Conservation (phyloP, 2,888 invertebrate genomes). For the Stratiomys singularior region DNA sequence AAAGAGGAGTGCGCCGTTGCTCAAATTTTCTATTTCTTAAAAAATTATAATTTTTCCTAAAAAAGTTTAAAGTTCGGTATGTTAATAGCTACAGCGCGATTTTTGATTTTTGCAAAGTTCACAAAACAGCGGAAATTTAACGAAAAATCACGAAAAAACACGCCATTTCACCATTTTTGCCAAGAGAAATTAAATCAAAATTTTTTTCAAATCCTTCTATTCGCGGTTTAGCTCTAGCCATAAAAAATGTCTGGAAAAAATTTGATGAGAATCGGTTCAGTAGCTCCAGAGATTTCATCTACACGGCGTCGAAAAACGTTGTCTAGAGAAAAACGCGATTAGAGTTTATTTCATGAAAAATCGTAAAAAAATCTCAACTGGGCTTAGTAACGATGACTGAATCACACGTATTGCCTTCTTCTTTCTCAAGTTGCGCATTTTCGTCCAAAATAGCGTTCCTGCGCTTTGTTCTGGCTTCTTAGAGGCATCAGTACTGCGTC, state of each 20-base stretch:
- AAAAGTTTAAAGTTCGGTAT: no score
- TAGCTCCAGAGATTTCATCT: slow-evolving; percentile 6
- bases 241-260: slow-evolving; percentile 2
- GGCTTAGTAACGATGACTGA: slow-evolving; percentile 16
- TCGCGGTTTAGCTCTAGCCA: background rate
- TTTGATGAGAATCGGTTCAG: slow-evolving; percentile 5
- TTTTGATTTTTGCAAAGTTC: no score
- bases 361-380: slow-evolving; percentile 8
- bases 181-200: background rate
- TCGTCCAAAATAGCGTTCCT: slow-evolving; percentile 44
- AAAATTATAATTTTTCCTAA: no score
- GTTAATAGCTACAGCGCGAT: no score
- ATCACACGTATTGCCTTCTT: slow-evolving; percentile 30
- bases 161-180: no score
- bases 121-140: no score
- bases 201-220: no score
- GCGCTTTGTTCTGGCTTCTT: slow-evolving; percentile 52
- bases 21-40: no score
- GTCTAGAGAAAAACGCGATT: slow-evolving; percentile 21
- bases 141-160: no score
- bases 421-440: background rate
- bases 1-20: no score
- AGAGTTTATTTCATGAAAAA: slow-evolving; percentile 16
- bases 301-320: background rate
- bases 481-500: slow-evolving; percentile 50